These are phyloP conservation scores for Erpornis zantholeuca DNA, from an alignment of 2,113 vertebrate species.

Conservation along the genomic window DNA sequence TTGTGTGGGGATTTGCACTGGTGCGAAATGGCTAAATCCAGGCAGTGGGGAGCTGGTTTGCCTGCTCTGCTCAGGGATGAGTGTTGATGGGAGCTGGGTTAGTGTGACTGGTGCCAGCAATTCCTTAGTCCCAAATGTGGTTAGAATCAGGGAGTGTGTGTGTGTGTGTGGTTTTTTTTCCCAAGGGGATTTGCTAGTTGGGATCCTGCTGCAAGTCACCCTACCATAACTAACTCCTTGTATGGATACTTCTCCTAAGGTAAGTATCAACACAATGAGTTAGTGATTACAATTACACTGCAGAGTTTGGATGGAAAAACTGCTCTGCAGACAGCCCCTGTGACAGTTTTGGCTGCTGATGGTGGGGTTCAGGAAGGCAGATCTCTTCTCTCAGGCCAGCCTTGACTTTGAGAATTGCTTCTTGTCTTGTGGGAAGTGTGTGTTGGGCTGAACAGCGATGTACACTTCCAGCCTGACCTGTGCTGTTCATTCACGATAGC, in stretches of 20 bases:
- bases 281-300: not conserved
- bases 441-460: not conserved
- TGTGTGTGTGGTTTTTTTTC: not conserved
- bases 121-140: not conserved
- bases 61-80: not conserved
- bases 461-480: not conserved
- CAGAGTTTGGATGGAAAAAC: not conserved
- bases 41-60: not conserved
- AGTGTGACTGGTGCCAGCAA: not conserved
- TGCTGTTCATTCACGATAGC: not conserved
- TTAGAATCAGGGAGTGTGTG: not conserved
- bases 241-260: slow-evolving; percentile 42
- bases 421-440: not conserved
- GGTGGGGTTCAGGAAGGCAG: not conserved
- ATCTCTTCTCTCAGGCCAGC: not conserved
- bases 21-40: not conserved
- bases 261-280: slow-evolving; percentile 17
- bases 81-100: not conserved
- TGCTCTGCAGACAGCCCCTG: not conserved
- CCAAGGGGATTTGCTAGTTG: not conserved
- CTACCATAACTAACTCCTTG: slow-evolving; percentile 29
- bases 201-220: not conserved
- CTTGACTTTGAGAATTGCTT: not conserved
- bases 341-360: not conserved
- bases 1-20: not conserved